Evolutionary conservation across 2,888 invertebrate species (phyloP).

Genomic region (Nomada flava): DNA sequence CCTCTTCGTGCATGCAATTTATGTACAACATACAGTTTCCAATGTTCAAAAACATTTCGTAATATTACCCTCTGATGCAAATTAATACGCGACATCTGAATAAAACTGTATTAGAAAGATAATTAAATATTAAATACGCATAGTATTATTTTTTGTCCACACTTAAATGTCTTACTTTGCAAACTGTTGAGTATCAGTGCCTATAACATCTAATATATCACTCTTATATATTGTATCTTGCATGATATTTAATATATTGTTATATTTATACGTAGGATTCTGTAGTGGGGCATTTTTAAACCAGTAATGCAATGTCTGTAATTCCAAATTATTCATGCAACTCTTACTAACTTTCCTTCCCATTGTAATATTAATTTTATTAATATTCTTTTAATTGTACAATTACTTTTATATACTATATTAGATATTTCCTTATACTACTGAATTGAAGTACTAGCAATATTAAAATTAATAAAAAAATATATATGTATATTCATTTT

Average conservation of each 20-base stretch:
- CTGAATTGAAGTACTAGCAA: slow-evolving; percentile 34
- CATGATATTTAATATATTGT: slow-evolving; percentile 31
- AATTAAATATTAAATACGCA: background rate
- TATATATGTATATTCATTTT: slow-evolving; percentile 7
- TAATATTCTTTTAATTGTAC: background rate
- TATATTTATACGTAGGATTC: slow-evolving; percentile 17
- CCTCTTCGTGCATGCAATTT: slow-evolving; percentile 54
- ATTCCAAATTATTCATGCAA: slow-evolving; percentile 41
- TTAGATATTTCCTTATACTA: background rate
- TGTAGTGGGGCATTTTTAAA: slow-evolving; percentile 40
- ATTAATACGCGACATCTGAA: slow-evolving; percentile 1
- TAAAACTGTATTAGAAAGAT: background rate
- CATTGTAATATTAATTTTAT: slow-evolving; percentile 24
- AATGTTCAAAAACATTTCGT: slow-evolving; percentile 51
- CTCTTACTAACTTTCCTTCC: slow-evolving; percentile 9
- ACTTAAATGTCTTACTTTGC: slow-evolving; percentile 39
- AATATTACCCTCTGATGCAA: slow-evolving; percentile 20
- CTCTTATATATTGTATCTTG: slow-evolving; percentile 21
- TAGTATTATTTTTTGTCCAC: background rate
- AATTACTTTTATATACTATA: background rate
- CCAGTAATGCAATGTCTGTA: slow-evolving; percentile 50
- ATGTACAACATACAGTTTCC: slow-evolving; percentile 62
- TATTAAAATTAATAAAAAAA: slow-evolving; percentile 10
- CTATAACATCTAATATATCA: slow-evolving; percentile 18
- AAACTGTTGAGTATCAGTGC: background rate